These are phyloP conservation scores for Chondrilla cf. caribensis DNA, from an alignment of 37 sponge, comb jelly and placozoan genomes.

Conservation along the genomic window DNA sequence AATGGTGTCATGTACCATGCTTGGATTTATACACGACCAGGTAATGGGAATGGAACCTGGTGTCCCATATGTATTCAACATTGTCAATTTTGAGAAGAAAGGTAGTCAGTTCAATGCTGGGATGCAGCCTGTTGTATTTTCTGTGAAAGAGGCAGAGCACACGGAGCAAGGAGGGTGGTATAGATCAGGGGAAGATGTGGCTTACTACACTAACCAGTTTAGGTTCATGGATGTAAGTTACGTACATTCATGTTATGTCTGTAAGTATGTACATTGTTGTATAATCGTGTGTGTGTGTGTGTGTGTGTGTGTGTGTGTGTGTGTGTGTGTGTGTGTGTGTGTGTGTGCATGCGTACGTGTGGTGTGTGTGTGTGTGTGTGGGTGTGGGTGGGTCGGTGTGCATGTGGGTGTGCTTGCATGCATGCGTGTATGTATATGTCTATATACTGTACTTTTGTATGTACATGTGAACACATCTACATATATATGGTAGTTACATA, in stretches of 20 bases:
- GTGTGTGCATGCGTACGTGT: too few species aligned
- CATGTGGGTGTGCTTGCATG: too few species aligned
- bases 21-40: too few species aligned
- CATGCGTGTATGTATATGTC: background rate
- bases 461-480: too few species aligned
- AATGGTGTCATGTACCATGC: too few species aligned
- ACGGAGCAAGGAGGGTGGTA: conserved; percentile 56
- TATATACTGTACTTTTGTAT: background rate
- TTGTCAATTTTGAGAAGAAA: conserved; percentile 83
- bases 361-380: too few species aligned
- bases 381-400: too few species aligned
- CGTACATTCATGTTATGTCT: background rate
- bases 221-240: conserved; percentile 14
- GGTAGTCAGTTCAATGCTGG: conserved; percentile 73
- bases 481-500: too few species aligned
- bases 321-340: too few species aligned
- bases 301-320: background rate
- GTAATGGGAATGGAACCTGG: conserved; percentile 36
- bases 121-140: conserved; percentile 86
- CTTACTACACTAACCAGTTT: conserved; percentile 76
- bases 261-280: background rate
- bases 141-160: conserved; percentile 46
- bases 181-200: conserved; percentile 63
- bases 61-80: conserved; percentile 81
- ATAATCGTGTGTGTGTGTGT: background rate